phyloP scores from a whole-genome alignment of 1,140 invertebrate species.

The Zaprionus gabonicus region DNA sequence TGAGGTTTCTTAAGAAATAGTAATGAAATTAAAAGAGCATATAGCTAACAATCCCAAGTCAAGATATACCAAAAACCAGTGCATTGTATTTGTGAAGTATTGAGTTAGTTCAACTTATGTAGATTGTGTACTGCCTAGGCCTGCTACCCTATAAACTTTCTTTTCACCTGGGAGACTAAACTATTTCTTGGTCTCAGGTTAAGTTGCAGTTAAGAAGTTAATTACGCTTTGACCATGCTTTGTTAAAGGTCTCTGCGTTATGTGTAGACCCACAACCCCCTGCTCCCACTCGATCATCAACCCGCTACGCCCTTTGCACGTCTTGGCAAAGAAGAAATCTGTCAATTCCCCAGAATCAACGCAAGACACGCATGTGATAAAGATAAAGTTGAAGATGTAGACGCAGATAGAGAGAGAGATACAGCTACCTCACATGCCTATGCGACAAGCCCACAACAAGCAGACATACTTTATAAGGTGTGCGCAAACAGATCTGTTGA shows the following conservation, averaged over 20 bases:
- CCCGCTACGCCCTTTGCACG: background rate
- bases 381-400: background rate
- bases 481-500: background rate
- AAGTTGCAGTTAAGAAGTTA: slow-evolving; percentile 3
- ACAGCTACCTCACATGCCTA: background rate
- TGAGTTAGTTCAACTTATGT: background rate
- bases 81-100: background rate
- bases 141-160: background rate
- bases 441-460: background rate
- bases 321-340: slow-evolving; percentile 16
- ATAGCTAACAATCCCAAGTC: background rate
- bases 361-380: slow-evolving; percentile 35
- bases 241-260: background rate
- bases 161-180: background rate
- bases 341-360: slow-evolving; percentile 40
- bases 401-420: slow-evolving; percentile 15
- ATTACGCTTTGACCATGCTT: slow-evolving; percentile 1
- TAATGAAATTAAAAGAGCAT: background rate
- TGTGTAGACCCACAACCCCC: background rate
- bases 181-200: background rate
- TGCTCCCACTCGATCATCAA: background rate
- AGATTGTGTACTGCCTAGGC: background rate
- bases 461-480: background rate
- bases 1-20: background rate
- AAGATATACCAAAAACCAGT: background rate